Base-by-base conservation (phyloP, 2,888 invertebrate species). In the Sarcophaga carnaria region DNA sequence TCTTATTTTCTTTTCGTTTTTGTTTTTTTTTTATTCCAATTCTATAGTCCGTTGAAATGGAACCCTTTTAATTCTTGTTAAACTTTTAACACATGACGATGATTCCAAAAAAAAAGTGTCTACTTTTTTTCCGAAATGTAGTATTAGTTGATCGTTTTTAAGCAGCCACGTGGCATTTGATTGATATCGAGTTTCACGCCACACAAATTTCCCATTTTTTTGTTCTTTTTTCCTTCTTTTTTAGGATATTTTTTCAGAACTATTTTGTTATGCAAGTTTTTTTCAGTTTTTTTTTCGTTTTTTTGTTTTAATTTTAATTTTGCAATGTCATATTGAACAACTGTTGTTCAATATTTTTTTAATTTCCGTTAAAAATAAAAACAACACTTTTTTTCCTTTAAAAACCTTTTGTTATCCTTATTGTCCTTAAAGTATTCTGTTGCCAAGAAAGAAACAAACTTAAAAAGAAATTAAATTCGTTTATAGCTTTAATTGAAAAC, bases 101-200 rank as follows among this genome's bases (percentile, higher is more conserved):
- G 22, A 47, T 11, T 27, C 76, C 4, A 89, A 80, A 82, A 59
- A 37, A 64, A 14, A 49, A 69, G 37, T 20, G 3, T 37, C 67
- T 17, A n/a, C n/a, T 64, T 60, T 74, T 80, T 82, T 54, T 74
- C 69, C 69, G 64, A 66, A 69, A 45, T 54, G 20, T 70, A 8
- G 22, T 25, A 47, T n/a, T 89, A 49, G 49, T 74, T 89, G 72
- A 88, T 49, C 6, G 37, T 64, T 83, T 89, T 79, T 88, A 88
- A 87, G 84, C 88, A 89, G 91, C 90, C 91, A 92, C 91, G 91
- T 92, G 91, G 91, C 91, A 91, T 90, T 90, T 91, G 91, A 91
- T 92, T 91, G 91, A 90, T 91, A 91, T 91, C 92, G 89, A 89
- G 90, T 91, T 91, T 91, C 91, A 83, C 79, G 82, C 81, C 78